Evolutionary conservation across 1,140 invertebrate genomes (phyloP), one percentile per base, ranked within the genome.

Genomic region (Liolophura sinensis): DNA sequence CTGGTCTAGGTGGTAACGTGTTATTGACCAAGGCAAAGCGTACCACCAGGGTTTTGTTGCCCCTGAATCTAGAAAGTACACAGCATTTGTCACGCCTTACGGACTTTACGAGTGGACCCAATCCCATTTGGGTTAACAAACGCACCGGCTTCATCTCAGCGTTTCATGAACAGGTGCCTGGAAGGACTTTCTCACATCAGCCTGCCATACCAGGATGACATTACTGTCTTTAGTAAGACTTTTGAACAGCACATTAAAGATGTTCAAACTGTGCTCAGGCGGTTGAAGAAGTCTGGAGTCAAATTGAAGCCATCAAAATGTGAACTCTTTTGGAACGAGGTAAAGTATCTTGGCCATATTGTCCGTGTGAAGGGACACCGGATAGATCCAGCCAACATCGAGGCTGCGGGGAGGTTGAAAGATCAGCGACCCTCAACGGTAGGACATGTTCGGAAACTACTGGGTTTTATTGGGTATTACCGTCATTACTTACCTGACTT

Each of bases 391-490:
- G 72, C 69, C 20, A 87, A 87, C 62, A 70, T 82, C 0, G 61
- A 73, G 59, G 77, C 83, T 6, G 82, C 87, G 18, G 7, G 64
- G 27, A 75, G 77, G n/a, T 67, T 87, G 3, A 70, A 73, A 51
- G 70, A 68, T 25, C 68, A 76, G n/a, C 24, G 24, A 31, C 73
- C 73, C 22, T 75, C 65, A 56, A 82, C 67, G 60, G 65, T 79
- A 6, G 79, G 80, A 46, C 78, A 86, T 48, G 25, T 88, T 0
- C 67, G 82, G 55, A 47, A 77, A 49, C 85, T 88, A 64, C 47
- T 88, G 0, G 87, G 87, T 3, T 70, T 88, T 24, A 50, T 82
- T 31, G 77, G 79, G 50, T 86, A 83, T 65, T 82, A 82, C 66
- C 55, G 79, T 1, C 69, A 73, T 63, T 86, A 84, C 68, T 75